phyloP scores from a whole-genome alignment of 2,888 invertebrate genomes.

The Limnephilus marmoratus region DNA sequence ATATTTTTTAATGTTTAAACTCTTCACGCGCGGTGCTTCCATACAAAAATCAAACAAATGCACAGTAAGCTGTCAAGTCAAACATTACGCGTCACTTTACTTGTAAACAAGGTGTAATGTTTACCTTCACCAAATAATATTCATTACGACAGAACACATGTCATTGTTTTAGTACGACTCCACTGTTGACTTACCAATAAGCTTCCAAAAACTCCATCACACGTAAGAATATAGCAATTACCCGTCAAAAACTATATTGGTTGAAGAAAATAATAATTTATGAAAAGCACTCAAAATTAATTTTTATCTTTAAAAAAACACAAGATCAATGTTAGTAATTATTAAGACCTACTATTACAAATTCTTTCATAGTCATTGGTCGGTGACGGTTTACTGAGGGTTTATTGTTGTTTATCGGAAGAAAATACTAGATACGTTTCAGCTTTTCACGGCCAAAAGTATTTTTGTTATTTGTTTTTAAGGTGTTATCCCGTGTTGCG shows the following conservation, averaged over 20 bases:
- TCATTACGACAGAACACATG: slow-evolving; percentile 24
- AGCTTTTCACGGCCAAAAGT: too few species aligned
- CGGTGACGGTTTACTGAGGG: too few species aligned
- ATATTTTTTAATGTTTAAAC: not conserved
- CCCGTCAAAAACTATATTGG: slow-evolving; percentile 51
- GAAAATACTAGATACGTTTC: too few species aligned
- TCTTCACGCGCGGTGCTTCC: not conserved
- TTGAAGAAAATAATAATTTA: not conserved
- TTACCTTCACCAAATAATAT: slow-evolving; percentile 25
- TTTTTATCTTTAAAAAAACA: too few species aligned
- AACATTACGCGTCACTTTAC: slow-evolving; percentile 27
- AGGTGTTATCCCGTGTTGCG: too few species aligned
- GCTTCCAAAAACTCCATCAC: slow-evolving; percentile 56
- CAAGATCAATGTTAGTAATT: too few species aligned
- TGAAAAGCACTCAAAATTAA: not conserved
- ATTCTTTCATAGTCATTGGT: too few species aligned
- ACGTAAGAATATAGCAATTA: slow-evolving; percentile 57
- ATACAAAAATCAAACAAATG: not conserved
- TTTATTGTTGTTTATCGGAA: too few species aligned
- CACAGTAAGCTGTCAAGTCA: slow-evolving; percentile 19
- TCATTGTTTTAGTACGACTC: slow-evolving; percentile 40
- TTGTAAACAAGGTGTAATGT: slow-evolving; percentile 15
- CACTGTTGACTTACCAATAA: slow-evolving; percentile 33
- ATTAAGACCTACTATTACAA: too few species aligned
- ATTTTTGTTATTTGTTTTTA: too few species aligned